Percentiles rank a stretch among this genome's conserved stretches.
These are phyloP conservation scores for Spodoptera litura DNA, from an alignment of 1,140 invertebrate species.

Conservation along the genomic window DNA sequence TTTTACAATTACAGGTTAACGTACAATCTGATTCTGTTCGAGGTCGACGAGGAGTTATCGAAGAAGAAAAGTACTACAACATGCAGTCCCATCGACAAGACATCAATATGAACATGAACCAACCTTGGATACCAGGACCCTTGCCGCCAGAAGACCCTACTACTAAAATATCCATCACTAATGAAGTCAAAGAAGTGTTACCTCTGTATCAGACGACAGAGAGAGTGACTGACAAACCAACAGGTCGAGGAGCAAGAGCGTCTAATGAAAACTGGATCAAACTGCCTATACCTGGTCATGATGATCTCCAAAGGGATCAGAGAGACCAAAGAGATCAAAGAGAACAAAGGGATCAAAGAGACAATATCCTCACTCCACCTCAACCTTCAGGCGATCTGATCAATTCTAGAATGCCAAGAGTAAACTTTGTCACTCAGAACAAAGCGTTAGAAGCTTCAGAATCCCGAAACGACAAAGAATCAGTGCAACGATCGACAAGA, in stretches of 20 bases:
- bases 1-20: slow-evolving; percentile 58
- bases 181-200: slow-evolving; percentile 65
- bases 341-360: slow-evolving; percentile 55
- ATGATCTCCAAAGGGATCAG: slow-evolving; percentile 57
- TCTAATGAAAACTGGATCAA: slow-evolving; percentile 85
- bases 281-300: slow-evolving; percentile 75
- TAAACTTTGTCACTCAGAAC: slow-evolving; percentile 85
- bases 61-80: slow-evolving; percentile 82
- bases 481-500: slow-evolving; percentile 74
- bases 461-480: slow-evolving; percentile 82
- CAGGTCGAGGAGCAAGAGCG: slow-evolving; percentile 80
- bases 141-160: slow-evolving; percentile 70
- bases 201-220: slow-evolving; percentile 79
- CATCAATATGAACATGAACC: slow-evolving; percentile 63
- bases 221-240: slow-evolving; percentile 79
- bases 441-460: slow-evolving; percentile 82
- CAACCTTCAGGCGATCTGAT: slow-evolving; percentile 79
- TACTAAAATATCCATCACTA: slow-evolving; percentile 75
- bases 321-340: slow-evolving; percentile 42
- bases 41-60: slow-evolving; percentile 78
- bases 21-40: slow-evolving; percentile 58
- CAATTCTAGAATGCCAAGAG: slow-evolving; percentile 82
- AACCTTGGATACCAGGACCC: slow-evolving; percentile 80
- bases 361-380: slow-evolving; percentile 75
- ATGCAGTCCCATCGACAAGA: slow-evolving; percentile 67